Base-by-base conservation (phyloP, 2,888 invertebrate species). In the Drosophila multiciliata region DNA sequence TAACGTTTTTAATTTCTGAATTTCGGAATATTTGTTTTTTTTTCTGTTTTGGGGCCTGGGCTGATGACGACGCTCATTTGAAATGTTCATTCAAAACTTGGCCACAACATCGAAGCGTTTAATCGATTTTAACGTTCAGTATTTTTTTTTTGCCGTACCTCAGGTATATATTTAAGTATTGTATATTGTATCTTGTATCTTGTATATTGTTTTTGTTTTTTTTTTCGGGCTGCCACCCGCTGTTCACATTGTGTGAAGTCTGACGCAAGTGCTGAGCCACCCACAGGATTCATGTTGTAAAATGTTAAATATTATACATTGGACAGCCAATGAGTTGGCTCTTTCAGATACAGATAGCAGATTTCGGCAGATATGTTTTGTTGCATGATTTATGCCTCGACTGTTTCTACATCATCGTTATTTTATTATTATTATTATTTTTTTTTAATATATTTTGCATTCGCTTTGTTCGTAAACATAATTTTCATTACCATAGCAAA, bases 401-500 rank as follows among this genome's bases (percentile, higher is more conserved):
- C 52, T 74, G 29, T 66, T 63, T 35, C 40, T 35, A 63, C 49
- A 66, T 52, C 45, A 29, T 20, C 4, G 26, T 32, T 67, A 33
- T 38, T 57, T 77, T 73, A 68, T 68, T 60, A 38, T 26, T 26
- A 26, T 26, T 26, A 26, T 26, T 26, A 6, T 29, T 29, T 6
- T 67, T 33, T 38, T 54, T 77, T 75, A 71, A 65, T 60, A 38
- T 66, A 69, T 83, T 87, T 86, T 76, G 81, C 80, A 82, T 76
- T 74, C 66, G 59, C 62, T 75, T 83, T 83, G 62, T 73, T 67
- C 77, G 71, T 80, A 75, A 85, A 74, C 78, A 78, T 82, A 81
- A 83, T 85, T 87, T 83, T 83, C 88, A 89, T 89, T 89, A 90
- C 83, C 88, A 82, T 85, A 82, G 82, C 91, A 89, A 89, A 90